Evolutionary conservation across 2,888 invertebrate species (phyloP).

Genomic region (Drosophila kokeensis): DNA sequence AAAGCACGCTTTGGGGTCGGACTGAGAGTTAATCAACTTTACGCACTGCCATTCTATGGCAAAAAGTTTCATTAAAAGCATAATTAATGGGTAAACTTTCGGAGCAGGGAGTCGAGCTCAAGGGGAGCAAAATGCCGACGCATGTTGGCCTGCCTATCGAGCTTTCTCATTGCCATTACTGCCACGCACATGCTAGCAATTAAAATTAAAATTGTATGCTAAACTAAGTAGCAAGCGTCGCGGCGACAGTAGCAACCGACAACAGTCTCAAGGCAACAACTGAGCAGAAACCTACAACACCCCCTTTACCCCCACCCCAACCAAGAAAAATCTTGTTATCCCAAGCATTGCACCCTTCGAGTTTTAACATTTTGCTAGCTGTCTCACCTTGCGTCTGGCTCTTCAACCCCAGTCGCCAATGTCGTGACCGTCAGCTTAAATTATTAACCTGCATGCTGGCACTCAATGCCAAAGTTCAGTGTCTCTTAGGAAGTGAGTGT

Average conservation of each 20-base stretch:
- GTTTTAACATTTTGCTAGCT: conserved; percentile 6
- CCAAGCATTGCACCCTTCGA: neutral
- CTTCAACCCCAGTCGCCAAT: conserved; percentile 6
- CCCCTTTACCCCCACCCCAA: neutral
- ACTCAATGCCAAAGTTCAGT: conserved; percentile 54
- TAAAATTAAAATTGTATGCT: conserved; percentile 80
- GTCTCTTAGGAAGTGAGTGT: conserved; percentile 39
- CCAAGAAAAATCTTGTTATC: neutral
- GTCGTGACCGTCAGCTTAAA: conserved; percentile 50
- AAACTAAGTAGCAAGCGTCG: conserved; percentile 76
- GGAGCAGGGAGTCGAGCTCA: neutral
- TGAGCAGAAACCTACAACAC: conserved; percentile 6
- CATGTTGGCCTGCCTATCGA: conserved; percentile 38
- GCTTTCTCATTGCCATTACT: conserved; percentile 47
- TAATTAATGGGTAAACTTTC: conserved; percentile 67
- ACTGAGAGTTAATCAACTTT: conserved; percentile 75
- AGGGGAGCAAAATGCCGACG: conserved; percentile 15
- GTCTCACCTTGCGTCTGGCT: neutral
- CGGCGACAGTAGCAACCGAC: conserved; percentile 19
- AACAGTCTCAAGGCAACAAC: conserved; percentile 33
- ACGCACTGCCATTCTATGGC: conserved; percentile 69
- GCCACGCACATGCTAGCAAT: conserved; percentile 79
- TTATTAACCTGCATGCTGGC: conserved; percentile 60
- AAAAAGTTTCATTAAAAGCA: conserved; percentile 79
- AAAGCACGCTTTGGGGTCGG: conserved; percentile 8